A percentile compares a stretch with the other conserved stretches of the same genome.
Evolutionary conservation across 2,888 invertebrate genomes (phyloP).

Genomic region (Drosophila anceps): DNA sequence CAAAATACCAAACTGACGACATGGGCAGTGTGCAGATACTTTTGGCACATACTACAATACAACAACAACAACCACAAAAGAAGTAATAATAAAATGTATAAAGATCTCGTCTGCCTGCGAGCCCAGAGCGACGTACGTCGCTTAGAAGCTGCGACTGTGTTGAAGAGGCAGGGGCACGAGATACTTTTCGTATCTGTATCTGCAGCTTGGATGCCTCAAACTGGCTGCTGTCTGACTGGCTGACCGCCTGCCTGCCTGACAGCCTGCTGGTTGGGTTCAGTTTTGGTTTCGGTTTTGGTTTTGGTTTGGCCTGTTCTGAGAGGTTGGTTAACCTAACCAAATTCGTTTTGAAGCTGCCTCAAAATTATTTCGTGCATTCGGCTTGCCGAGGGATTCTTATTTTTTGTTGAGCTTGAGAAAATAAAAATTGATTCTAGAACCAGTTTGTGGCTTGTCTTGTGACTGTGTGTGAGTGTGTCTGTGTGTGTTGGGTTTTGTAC

Average conservation of each 20-base stretch:
- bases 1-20: constrained; percentile 35
- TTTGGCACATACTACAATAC: constrained; percentile 48
- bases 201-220: constrained; percentile 54
- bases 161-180: constrained; percentile 11
- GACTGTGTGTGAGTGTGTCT: constrained; percentile 4
- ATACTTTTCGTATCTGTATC: constrained; percentile 35
- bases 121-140: constrained; percentile 15
- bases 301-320: constrained; percentile 33
- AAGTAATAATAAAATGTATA: constrained; percentile 50
- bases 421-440: constrained; percentile 81
- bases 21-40: constrained; percentile 43
- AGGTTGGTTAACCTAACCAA: constrained; percentile 72
- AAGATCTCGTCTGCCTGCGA: constrained; percentile 49
- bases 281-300: constrained; percentile 28
- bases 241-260: constrained; percentile 14
- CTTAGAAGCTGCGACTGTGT: constrained; percentile 36
- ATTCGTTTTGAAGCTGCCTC: constrained; percentile 76
- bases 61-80: constrained; percentile 22
- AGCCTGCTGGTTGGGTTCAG: constrained; percentile 34
- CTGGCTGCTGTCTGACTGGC: constrained; percentile 37
- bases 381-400: constrained; percentile 56
- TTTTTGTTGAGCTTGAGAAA: constrained; percentile 69
- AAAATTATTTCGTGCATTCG: constrained; percentile 72
- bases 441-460: constrained; percentile 54
- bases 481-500: constrained; percentile 40